Base-by-base conservation (phyloP, 2,888 invertebrate species). In the Phortica magna region DNA sequence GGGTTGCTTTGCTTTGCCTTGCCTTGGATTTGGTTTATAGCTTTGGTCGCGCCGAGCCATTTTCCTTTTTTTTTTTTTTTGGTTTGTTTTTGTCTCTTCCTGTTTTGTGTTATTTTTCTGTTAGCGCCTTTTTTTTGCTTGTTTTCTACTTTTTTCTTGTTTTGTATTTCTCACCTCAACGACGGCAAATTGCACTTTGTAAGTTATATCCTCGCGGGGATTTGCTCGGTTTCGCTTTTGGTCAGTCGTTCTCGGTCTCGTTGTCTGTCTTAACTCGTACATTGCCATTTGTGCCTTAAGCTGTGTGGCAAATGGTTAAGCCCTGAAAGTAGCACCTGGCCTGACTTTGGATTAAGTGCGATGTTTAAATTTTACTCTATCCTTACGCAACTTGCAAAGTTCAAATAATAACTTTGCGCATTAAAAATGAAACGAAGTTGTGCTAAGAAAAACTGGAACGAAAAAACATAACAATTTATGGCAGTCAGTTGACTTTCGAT, bases 11-110 rank as follows among this genome's bases (percentile, higher is more conserved):
- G 80, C 74, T 31, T 31, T 31, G 1, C 31, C 31, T 31, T 77
- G 65, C 88, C 87, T 85, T 85, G 81, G 83, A 79, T 78, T 75
- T 77, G 57, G 77, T 67, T 81, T 77, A 77, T 76, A 73, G 64
- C 64, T 73, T 64, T 61, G 42, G n/a, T 42, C 43, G 61, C 71
- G 43, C 14, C 31, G 19, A 14, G 31, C n/a, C 71, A 43, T 68
- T 19, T 57, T 42, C 55, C 57, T 3, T 72, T 72, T 22, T 72
- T 53, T 19, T 31, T 7, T 7, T 39, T 31, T 72, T 22, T 31
- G n/a, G n/a, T n/a, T 53, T 17, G 10, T 31, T 53, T 39, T 57
- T 53, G 1, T 53, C 14, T 41, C 39, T 19, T 64, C 22, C 57
- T 31, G 74, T 22, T 79, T 73, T 48, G 74, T 17, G 14, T 53